Conservation (phyloP, 2,113 vertebrate genomes). For the Steatornis caripensis region DNA sequence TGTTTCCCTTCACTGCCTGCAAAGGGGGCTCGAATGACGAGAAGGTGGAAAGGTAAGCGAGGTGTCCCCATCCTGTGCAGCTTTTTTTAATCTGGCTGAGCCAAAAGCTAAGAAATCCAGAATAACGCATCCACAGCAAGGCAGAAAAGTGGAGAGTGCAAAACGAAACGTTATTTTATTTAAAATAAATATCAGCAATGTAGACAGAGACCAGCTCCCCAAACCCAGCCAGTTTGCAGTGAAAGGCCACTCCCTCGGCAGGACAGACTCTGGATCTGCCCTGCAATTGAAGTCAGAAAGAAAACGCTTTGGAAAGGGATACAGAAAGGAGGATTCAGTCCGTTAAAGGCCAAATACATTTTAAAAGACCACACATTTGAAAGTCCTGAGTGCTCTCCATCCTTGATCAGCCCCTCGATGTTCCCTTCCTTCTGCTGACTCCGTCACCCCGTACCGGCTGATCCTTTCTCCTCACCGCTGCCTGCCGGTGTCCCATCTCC, state of each 20-base stretch:
- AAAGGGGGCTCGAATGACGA: not conserved
- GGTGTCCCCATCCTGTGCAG: too few species aligned
- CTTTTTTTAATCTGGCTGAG: not conserved
- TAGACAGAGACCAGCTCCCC: not conserved
- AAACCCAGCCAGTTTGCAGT: fast-evolving
- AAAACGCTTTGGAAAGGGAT: not conserved
- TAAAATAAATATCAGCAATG: not conserved
- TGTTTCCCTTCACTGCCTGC: not conserved
- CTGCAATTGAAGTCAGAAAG: not conserved
- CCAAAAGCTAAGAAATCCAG: not conserved
- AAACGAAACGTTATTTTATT: not conserved
- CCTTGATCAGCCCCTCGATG: fast-evolving
- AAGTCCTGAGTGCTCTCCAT: not conserved
- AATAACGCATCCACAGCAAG: not conserved
- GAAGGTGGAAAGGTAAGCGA: too few species aligned
- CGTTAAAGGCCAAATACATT: not conserved
- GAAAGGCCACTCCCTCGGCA: not conserved
- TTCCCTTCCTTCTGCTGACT: not conserved
- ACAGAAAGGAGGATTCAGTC: not conserved
- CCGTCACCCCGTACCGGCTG: not conserved
- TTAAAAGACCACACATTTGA: not conserved
- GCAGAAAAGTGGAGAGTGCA: too few species aligned
- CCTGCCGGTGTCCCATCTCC: not conserved
- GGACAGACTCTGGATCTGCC: not conserved
- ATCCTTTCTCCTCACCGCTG: not conserved